Conservation (phyloP, 2,888 invertebrate genomes). For the Agrochola macilenta region DNA sequence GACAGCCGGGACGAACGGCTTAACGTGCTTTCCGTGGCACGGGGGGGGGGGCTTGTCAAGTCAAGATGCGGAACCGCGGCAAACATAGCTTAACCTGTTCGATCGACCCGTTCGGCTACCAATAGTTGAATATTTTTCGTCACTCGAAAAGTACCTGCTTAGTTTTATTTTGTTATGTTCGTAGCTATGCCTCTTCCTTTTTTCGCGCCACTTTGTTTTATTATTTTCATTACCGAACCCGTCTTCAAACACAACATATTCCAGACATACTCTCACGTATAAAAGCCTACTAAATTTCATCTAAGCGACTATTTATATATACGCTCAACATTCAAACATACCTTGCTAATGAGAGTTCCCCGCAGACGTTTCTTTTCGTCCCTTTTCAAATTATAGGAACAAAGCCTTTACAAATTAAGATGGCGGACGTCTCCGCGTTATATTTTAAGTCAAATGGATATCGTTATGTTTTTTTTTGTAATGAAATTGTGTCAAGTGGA, state of each 20-base stretch:
- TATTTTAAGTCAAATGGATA: conserved; percentile 20
- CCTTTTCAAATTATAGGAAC: conserved; percentile 51
- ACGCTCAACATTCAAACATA: conserved; percentile 36
- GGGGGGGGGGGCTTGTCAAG: too few species aligned
- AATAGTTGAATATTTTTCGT: background rate
- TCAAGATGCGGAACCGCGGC: too few species aligned
- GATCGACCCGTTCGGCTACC: too few species aligned
- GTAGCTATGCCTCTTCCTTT: background rate
- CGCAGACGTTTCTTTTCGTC: conserved; percentile 40
- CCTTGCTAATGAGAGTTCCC: conserved; percentile 49
- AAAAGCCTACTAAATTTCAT: conserved; percentile 36
- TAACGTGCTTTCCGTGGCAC: too few species aligned
- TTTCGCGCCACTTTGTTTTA: background rate
- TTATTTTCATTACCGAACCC: background rate
- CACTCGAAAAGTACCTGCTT: background rate
- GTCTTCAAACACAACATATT: conserved; percentile 12
- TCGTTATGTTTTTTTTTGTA: conserved; percentile 1
- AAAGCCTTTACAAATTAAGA: conserved; percentile 44
- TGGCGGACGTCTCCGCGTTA: conserved; percentile 16
- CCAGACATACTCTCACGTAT: conserved; percentile 26
- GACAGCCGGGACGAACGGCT: too few species aligned
- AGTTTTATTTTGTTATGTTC: background rate
- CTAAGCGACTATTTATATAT: conserved; percentile 35
- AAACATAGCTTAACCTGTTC: too few species aligned
- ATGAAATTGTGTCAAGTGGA: background rate